Evolutionary conservation across 2,113 vertebrate genomes (phyloP).

Genomic region (Microcebus ravelobensis): DNA sequence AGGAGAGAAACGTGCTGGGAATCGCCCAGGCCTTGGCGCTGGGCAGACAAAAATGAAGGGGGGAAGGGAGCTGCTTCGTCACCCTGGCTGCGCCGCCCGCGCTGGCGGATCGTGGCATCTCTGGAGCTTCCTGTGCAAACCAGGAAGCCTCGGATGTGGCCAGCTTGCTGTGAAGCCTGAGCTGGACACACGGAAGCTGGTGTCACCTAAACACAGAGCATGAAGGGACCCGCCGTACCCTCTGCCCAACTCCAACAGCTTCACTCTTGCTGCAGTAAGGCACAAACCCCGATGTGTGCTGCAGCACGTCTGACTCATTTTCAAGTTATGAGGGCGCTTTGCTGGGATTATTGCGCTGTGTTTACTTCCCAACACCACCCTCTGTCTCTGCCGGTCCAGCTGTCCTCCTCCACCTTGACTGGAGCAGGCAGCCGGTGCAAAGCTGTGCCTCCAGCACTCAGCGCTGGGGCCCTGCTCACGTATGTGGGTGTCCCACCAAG

Average conservation of each 20-base stretch:
- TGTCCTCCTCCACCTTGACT: background rate
- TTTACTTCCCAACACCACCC: background rate
- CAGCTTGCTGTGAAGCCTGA: background rate
- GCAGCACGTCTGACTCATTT: background rate
- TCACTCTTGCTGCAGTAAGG: background rate
- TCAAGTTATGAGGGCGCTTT: too few species aligned
- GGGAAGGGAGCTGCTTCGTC: too few species aligned
- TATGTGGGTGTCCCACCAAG: too few species aligned
- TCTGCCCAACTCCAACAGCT: background rate
- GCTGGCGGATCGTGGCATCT: accelerated
- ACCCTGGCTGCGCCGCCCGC: too few species aligned
- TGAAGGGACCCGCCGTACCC: accelerated
- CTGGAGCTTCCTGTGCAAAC: background rate
- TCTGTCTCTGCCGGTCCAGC: background rate
- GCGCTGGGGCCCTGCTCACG: background rate
- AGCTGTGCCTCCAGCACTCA: accelerated
- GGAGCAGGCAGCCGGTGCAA: background rate
- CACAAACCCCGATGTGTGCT: accelerated
- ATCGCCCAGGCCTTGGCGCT: background rate
- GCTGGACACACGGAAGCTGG: background rate
- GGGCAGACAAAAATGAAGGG: background rate
- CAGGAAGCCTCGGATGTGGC: background rate
- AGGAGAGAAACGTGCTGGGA: background rate
- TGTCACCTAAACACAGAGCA: background rate
- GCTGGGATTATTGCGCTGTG: too few species aligned